Percentiles rank a stretch among this genome's conserved stretches.
Evolutionary conservation across 2,888 invertebrate genomes (phyloP).

Genomic region (Drosophila nr. perissopoda): DNA sequence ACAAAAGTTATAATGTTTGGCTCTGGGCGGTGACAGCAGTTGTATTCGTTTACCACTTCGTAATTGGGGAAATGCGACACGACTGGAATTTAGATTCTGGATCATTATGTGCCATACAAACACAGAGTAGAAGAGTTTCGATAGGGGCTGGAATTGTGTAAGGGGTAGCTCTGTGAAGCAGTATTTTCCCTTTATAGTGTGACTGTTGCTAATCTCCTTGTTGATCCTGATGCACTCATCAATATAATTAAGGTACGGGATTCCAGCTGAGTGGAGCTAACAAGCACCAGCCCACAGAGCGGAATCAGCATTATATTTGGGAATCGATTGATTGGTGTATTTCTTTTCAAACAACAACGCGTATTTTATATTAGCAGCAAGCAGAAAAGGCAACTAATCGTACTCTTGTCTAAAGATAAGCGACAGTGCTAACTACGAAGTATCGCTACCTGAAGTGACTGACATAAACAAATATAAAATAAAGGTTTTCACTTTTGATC

Average conservation of each 20-base stretch:
- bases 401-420: too few relatives aligned
- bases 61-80: constrained; percentile 74
- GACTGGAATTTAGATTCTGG: constrained; percentile 52
- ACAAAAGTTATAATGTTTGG: not conserved
- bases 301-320: constrained; percentile 79
- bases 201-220: constrained; percentile 4
- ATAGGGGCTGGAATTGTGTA: constrained; percentile 64
- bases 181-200: constrained; percentile 52
- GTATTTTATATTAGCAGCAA: too few relatives aligned
- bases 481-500: too few relatives aligned
- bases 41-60: constrained; percentile 61
- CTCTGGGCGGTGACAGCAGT: too few relatives aligned
- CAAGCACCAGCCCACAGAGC: constrained; percentile 53
- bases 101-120: constrained; percentile 78
- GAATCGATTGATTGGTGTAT: not conserved
- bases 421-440: too few relatives aligned
- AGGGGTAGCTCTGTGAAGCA: constrained; percentile 43
- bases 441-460: too few relatives aligned
- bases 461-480: too few relatives aligned
- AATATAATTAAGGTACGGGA: constrained; percentile 78
- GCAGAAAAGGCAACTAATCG: too few relatives aligned
- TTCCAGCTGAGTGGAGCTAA: constrained; percentile 83
- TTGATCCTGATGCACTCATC: constrained; percentile 82
- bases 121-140: constrained; percentile 75
- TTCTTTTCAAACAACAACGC: too few relatives aligned